A percentile compares a stretch with the other conserved stretches of the same genome.
Evolutionary conservation across 2,113 vertebrate genomes (phyloP).

Genomic region (Acanthisitta chloris): DNA sequence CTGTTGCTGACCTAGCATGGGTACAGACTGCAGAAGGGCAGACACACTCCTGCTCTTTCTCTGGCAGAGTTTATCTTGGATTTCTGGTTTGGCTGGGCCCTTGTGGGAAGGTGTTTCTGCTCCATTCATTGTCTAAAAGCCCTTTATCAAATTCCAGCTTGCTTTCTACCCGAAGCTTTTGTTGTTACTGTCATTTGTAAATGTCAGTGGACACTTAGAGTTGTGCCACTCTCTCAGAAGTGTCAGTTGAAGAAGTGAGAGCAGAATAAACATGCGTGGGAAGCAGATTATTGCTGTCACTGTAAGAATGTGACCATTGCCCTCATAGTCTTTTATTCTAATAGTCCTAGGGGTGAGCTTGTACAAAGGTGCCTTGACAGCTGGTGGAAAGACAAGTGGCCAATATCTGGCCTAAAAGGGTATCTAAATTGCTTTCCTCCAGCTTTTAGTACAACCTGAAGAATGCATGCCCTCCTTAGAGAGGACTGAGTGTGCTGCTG

Average conservation of each 20-base stretch:
- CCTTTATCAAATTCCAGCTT: not conserved
- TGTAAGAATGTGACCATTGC: not conserved
- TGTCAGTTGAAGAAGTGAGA: not conserved
- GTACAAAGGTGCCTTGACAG: not conserved
- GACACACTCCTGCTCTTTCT: not conserved
- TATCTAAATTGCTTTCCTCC: not conserved
- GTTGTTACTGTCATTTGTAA: not conserved
- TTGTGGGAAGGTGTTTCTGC: not conserved
- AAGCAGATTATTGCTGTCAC: not conserved
- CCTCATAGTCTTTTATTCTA: not conserved
- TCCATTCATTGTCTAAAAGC: not conserved
- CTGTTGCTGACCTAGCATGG: not conserved
- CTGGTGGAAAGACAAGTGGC: not conserved
- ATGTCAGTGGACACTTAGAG: not conserved
- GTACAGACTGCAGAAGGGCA: not conserved
- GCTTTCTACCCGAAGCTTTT: not conserved
- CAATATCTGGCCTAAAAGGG: not conserved
- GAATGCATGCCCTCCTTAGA: not conserved
- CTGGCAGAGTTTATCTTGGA: not conserved
- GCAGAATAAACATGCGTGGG: not conserved
- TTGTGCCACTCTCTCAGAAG: not conserved
- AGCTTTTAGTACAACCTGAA: not conserved
- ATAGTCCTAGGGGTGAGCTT: not conserved
- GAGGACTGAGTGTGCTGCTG: not conserved
- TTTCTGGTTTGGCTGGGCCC: not conserved